Evolutionary conservation across 2,888 invertebrate species (phyloP).

Genomic region (Drosophila pseudotakahashii): DNA sequence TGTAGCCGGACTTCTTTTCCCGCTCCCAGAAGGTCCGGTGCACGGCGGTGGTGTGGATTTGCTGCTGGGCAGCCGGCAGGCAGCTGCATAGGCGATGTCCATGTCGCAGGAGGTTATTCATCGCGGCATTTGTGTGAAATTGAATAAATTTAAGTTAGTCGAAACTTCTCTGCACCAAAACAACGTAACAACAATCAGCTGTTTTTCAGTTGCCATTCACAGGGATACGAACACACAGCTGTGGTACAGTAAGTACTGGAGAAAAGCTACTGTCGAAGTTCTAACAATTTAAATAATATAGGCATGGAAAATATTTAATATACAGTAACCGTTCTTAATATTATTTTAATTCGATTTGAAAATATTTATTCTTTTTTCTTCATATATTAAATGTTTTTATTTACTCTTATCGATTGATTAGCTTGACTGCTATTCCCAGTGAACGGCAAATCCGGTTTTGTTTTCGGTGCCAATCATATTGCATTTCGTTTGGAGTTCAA

Average conservation of each 20-base stretch:
- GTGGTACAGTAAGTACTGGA: neutral
- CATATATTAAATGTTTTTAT: neutral
- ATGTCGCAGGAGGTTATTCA: slow-evolving; percentile 56
- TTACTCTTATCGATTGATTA: too few species aligned
- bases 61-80: slow-evolving; percentile 33
- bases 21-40: slow-evolving; percentile 83
- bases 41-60: slow-evolving; percentile 77
- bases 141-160: slow-evolving; percentile 4
- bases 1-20: slow-evolving; percentile 83
- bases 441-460: slow-evolving; percentile 19
- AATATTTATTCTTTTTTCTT: neutral
- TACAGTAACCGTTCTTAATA: neutral
- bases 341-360: neutral
- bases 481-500: slow-evolving; percentile 54
- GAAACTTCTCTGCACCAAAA: slow-evolving; percentile 17
- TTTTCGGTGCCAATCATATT: slow-evolving; percentile 31
- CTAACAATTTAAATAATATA: too few species aligned
- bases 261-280: too few species aligned
- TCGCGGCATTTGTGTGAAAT: slow-evolving; percentile 43
- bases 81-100: slow-evolving; percentile 44
- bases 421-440: neutral
- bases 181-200: slow-evolving; percentile 62
- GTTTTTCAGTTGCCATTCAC: slow-evolving; percentile 23
- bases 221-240: neutral
- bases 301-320: neutral